Evolutionary conservation across 2,113 vertebrate species (phyloP).

Genomic region (Hyperopisus bebe): DNA sequence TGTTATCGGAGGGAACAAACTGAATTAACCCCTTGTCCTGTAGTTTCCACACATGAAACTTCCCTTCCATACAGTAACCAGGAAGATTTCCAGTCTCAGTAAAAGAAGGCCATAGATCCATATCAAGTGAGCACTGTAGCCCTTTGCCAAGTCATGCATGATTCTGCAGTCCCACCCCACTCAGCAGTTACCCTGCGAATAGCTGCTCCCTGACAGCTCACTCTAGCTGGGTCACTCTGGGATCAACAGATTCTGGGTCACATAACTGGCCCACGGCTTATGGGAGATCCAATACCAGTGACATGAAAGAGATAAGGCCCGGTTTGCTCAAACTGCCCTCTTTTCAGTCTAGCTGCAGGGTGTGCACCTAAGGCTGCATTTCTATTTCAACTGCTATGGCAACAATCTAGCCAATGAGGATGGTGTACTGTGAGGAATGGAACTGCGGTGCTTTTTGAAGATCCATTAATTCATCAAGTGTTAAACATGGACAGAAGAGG

Average conservation of each 20-base stretch:
- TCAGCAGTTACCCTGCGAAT: neutral
- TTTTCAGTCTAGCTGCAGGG: neutral
- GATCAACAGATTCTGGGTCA: slow-evolving; percentile 7
- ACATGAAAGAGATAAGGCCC: neutral
- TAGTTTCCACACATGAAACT: neutral
- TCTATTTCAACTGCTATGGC: neutral
- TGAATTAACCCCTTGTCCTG: neutral
- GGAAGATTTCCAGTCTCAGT: neutral
- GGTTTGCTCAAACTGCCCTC: neutral
- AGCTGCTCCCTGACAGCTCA: neutral
- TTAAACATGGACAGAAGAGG: neutral
- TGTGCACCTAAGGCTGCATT: neutral
- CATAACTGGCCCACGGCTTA: neutral
- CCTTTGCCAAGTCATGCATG: neutral
- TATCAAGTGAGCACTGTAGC: neutral
- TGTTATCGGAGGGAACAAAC: neutral
- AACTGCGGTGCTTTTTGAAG: neutral
- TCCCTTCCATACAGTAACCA: neutral
- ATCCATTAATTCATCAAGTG: neutral
- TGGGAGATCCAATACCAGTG: neutral
- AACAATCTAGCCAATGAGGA: neutral
- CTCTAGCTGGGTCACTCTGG: slow-evolving; percentile 1
- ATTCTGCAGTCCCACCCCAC: neutral
- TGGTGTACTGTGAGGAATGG: neutral
- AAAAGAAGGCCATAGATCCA: neutral